Base-by-base conservation (phyloP, 2,797 vertebrate species). In the Rhinoraja longicauda region DNA sequence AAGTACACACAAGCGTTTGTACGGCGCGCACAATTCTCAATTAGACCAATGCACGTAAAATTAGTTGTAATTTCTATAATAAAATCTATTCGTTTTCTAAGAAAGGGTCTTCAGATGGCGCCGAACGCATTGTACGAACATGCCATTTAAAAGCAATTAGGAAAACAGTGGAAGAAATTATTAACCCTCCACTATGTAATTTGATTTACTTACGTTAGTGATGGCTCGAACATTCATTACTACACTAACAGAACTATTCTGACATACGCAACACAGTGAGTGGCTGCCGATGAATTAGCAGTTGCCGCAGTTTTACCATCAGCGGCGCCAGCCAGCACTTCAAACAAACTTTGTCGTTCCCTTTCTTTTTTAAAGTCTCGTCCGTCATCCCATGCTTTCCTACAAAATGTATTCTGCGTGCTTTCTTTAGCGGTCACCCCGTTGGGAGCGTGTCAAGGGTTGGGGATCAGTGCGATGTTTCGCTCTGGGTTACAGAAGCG, bases 381-480 rank as follows among this genome's bases (percentile, higher is more conserved):
- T 75, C 75, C 45, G 72, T 70, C 70, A 53, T 92, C 70, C 90
- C 36, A 53, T 57, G 13, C 39, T 73, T 86, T 72, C 10, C 70
- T 75, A 39, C 67, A 92, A 91, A 91, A 92, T 75, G 90, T 57
- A 75, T 92, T 75, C 26, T 75, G 39, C 29, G n/a, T 19, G 67
- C 67, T 75, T 92, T 92, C 70, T 92, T 92, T 92, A 92, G 36
- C 39, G 26, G 67, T 75, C 90, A 92, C 90, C 90, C 90, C 53
- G 90, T 92, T 92, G 90, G 72, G 70, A 92, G 72, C 67, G 93
- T 93, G 93, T 94, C 94, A 94, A 79, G 86, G 94, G 92, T 91
- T 90, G 70, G 79, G 79, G 94, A 93, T 93, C 93, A 93, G 86
- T 93, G n/a, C 78, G 93, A 88, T 93, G n/a, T 62, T 93, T 93